These are phyloP conservation scores for Apodemia hepburni DNA, from an alignment of 2,888 invertebrate species.

Conservation along the genomic window DNA sequence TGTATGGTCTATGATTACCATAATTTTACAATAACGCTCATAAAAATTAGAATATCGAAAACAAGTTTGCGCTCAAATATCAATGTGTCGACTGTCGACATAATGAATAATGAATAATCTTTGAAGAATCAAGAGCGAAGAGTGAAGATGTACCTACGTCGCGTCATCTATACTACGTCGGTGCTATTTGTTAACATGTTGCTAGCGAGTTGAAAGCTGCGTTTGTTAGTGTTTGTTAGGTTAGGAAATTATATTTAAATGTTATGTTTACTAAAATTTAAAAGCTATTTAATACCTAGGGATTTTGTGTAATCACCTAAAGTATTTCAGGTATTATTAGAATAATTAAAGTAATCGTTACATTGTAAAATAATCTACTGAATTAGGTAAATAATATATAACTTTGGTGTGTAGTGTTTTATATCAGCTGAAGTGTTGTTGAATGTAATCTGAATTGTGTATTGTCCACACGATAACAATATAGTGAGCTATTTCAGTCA, in stretches of 20 bases:
- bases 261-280: not conserved
- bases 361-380: not conserved
- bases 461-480: constrained; percentile 16
- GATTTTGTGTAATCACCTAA: not conserved
- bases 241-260: not conserved
- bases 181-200: not conserved
- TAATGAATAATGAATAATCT: not conserved
- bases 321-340: not conserved
- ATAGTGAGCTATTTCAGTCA: constrained; percentile 37
- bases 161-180: constrained; percentile 3
- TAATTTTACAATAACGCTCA: not conserved
- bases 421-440: constrained; percentile 13
- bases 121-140: not conserved
- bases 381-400: not conserved
- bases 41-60: constrained; percentile 10
- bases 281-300: not conserved
- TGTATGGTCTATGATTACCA: not conserved
- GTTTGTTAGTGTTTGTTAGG: constrained; percentile 3
- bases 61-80: not conserved
- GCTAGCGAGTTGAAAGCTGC: not conserved
- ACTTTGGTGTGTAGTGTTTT: not conserved
- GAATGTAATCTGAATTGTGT: constrained; percentile 17
- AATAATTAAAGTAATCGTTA: not conserved
- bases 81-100: constrained; percentile 3
- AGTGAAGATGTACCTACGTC: not conserved